Evolutionary conservation across 2,888 invertebrate species (phyloP), one percentile per base, ranked within the genome.

Genomic region (Dynastes maya): DNA sequence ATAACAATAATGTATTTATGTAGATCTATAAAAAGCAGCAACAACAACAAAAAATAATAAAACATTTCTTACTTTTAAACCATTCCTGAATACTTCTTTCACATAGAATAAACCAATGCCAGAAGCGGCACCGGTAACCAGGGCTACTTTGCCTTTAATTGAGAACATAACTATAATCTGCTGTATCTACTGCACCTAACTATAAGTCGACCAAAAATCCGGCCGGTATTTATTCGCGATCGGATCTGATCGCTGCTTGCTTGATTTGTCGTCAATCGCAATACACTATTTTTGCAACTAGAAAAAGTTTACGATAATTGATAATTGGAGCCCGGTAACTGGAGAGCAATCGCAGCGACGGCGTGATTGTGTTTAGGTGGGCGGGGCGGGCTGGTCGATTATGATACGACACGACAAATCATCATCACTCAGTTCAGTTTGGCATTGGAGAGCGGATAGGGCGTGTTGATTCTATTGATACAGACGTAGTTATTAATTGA

Each of bases 101-200:
- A 92, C 92, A 84, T 92, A 93, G 2, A 92, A 91, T 75, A 92
- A 90, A 4, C 95, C 95, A 82, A 95, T 93, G 76, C 94, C 94
- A 75, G 92, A 91, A n/a, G 93, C 93, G 67, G 93, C 94, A 49
- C 95, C 95, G 37, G 95, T 95, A 77, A 95, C 91, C 79, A 95
- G 88, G 49, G 92, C 94, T 78, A 94, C 93, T 88, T 93, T 93
- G 82, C 92, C 93, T 87, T 92, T 92, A 77, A 93, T 61, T 2
- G 76, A 27, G 49, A 77, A 77, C 76, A 68, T 67, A 9, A 4
- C 37, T 8, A 2, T 9, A 22, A 27, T 9, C 9, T 55, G 29
- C 9, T 53, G 13, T 6, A 16, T 29, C 22, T 55, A 37, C 3
- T 51, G 27, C 13, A 40, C 45, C 45, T 49, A 45, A 68, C 68